Conservation (phyloP, 1,140 invertebrate species). For the Chionoecetes opilio region DNA sequence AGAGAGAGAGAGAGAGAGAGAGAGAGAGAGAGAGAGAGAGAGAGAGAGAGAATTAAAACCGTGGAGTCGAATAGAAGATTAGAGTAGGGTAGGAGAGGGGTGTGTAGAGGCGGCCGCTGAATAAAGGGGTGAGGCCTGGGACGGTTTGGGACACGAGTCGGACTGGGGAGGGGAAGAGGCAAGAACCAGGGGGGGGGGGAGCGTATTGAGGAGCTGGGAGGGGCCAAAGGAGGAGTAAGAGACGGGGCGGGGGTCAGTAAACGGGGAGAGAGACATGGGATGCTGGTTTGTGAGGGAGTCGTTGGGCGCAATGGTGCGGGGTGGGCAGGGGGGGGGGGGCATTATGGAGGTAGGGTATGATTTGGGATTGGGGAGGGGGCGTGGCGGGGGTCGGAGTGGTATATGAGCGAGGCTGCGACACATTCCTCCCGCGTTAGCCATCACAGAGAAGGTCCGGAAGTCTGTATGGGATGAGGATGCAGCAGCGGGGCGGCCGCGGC, state of each 20-base stretch:
- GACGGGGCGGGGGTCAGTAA: neutral
- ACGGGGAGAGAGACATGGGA: neutral
- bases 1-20: slow-evolving; percentile 57
- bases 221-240: neutral
- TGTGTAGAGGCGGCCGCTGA: neutral
- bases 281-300: neutral
- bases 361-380: neutral
- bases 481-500: neutral
- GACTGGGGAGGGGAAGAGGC: neutral
- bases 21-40: slow-evolving; percentile 47
- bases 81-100: slow-evolving; percentile 6
- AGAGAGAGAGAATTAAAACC: neutral
- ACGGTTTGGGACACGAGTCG: neutral
- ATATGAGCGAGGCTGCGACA: slow-evolving; percentile 43
- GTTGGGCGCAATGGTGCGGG: neutral
- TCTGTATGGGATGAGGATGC: slow-evolving; percentile 22
- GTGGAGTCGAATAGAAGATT: neutral
- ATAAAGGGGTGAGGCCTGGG: neutral
- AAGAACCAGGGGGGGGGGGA: neutral
- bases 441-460: neutral
- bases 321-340: neutral
- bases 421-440: slow-evolving; percentile 42
- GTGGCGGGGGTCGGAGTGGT: slow-evolving; percentile 35
- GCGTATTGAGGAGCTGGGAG: slow-evolving; percentile 1
- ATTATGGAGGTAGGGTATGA: neutral